phyloP scores from a whole-genome alignment of 1,140 invertebrate species.

The Listronotus bonariensis region DNA sequence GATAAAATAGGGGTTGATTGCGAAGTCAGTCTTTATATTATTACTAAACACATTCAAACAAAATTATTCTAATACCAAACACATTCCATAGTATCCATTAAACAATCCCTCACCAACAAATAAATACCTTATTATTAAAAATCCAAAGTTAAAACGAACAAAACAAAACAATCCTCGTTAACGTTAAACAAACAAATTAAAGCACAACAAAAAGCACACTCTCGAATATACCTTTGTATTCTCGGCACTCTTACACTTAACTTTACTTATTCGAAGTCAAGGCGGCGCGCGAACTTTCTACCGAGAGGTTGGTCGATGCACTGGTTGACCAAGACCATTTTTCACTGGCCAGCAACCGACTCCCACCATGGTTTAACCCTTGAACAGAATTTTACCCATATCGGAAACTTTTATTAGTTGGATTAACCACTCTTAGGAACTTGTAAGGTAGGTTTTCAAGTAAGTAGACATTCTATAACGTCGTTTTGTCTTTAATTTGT shows the following conservation, averaged over 20 bases:
- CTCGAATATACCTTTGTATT: background rate
- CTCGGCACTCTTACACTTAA: slow-evolving; percentile 8
- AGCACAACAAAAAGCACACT: slow-evolving; percentile 10
- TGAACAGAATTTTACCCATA: background rate
- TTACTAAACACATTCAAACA: too few relatives aligned
- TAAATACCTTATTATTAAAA: slow-evolving; percentile 13
- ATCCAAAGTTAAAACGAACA: slow-evolving; percentile 6
- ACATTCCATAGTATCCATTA: too few relatives aligned
- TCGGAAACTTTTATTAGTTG: too few relatives aligned
- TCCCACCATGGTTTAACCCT: slow-evolving; percentile 15
- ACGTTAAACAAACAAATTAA: background rate
- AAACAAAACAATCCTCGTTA: slow-evolving; percentile 4
- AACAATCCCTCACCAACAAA: too few relatives aligned
- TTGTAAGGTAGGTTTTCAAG: background rate
- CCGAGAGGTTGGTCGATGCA: slow-evolving; percentile 27
- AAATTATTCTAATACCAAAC: too few relatives aligned
- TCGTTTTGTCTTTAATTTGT: too few relatives aligned
- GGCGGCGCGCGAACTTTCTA: slow-evolving; percentile 19
- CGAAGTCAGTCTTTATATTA: too few relatives aligned
- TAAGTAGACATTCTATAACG: too few relatives aligned
- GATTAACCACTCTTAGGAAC: slow-evolving; percentile 3
- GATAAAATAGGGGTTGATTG: too few relatives aligned
- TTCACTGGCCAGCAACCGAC: slow-evolving; percentile 7
- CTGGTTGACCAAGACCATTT: slow-evolving; percentile 13
- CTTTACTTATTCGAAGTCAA: slow-evolving; percentile 12